phyloP scores from a whole-genome alignment of 1,140 invertebrate genomes.

The Aphaenogaster ashmeadi region DNA sequence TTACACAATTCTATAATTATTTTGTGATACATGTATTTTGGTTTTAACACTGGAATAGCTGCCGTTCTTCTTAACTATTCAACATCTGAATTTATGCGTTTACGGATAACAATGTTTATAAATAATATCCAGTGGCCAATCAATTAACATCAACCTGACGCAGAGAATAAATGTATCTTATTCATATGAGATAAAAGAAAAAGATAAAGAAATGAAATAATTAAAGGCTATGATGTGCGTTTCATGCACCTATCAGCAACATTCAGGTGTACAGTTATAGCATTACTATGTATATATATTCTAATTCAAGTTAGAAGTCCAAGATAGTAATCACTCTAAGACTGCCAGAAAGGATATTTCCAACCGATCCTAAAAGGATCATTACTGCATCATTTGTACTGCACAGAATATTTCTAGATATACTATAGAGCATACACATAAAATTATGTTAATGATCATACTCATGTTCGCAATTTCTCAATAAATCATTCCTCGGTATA shows the following conservation, averaged over 20 bases:
- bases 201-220: background rate
- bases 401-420: constrained; percentile 36
- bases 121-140: background rate
- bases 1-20: background rate
- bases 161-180: background rate
- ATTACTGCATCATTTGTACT: constrained; percentile 36
- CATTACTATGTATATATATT: constrained; percentile 17
- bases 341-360: constrained; percentile 19
- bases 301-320: constrained; percentile 3
- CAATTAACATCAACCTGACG: background rate
- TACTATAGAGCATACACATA: constrained; percentile 25
- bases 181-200: background rate
- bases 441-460: constrained; percentile 35
- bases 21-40: background rate
- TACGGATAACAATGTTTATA: background rate
- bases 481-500: constrained; percentile 55
- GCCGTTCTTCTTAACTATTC: background rate
- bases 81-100: background rate
- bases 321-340: constrained; percentile 22
- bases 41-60: constrained; percentile 15
- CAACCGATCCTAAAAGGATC: background rate
- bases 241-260: constrained; percentile 3
- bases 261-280: constrained; percentile 45
- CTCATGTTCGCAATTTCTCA: constrained; percentile 25
- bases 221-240: background rate